These are phyloP conservation scores for Neofelis nebulosa DNA, from an alignment of 2,113 vertebrate genomes.

Conservation along the genomic window DNA sequence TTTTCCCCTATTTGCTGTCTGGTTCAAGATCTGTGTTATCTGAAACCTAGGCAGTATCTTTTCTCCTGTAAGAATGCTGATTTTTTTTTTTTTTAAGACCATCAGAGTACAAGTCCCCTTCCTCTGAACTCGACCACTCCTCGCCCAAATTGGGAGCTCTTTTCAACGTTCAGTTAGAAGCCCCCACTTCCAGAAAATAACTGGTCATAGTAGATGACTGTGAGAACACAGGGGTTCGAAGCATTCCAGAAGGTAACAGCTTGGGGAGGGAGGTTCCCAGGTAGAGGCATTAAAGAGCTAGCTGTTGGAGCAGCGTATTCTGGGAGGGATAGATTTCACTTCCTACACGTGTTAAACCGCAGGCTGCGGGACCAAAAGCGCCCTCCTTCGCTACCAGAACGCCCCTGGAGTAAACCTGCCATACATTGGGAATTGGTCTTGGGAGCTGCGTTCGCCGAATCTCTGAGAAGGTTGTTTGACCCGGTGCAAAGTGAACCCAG, in stretches of 20 bases:
- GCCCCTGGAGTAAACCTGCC: background rate
- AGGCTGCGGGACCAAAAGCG: background rate
- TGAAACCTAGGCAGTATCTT: background rate
- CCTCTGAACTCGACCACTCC: background rate
- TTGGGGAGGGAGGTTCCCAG: background rate
- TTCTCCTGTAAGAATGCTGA: background rate
- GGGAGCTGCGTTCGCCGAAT: background rate
- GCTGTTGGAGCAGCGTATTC: background rate
- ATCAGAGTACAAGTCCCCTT: background rate
- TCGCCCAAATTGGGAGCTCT: background rate
- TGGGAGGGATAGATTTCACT: background rate
- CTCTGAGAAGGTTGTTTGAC: background rate
- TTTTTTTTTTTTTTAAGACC: background rate
- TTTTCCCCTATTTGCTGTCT: background rate
- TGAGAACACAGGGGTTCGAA: rapidly evolving
- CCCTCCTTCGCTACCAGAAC: background rate
- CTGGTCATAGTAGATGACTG: too few relatives aligned
- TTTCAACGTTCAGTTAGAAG: background rate
- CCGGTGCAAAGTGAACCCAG: background rate
- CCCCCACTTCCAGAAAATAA: background rate
- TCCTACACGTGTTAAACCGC: background rate
- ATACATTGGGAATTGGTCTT: background rate
- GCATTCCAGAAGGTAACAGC: background rate
- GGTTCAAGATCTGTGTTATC: background rate
- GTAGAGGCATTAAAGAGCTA: background rate